Evolutionary conservation across 2,888 invertebrate genomes (phyloP), one percentile per base, ranked within the genome.

Genomic region (Eupithecia inturbata): DNA sequence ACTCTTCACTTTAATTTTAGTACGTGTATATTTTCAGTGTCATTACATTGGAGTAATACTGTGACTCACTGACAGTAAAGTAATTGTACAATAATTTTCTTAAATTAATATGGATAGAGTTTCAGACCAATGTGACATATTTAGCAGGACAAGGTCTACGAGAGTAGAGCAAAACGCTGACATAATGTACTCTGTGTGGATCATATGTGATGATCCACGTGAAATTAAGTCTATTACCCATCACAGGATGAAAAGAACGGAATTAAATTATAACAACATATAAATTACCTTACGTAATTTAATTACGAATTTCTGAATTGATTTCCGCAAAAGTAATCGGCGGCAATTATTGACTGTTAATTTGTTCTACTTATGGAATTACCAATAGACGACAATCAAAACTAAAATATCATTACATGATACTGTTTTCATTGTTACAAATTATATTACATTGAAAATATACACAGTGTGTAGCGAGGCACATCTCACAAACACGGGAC

Each of bases 401-500:
- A 22, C 1, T 10, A 3, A n/a, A 49, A 22, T 22, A 49, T 0
- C 3, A 14, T 57, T 12, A 10, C 22, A n/a, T 14, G 12, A 66
- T 66, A 22, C 22, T 10, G n/a, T 39, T 39, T 22, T 16, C 7
- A 39, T 6, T n/a, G 5, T 36, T 16, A 26, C 1, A 66, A 66
- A 66, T 39, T 62, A 69, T 22, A 57, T 57, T 57, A 76, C 81
- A 82, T 90, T 93, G 92, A 89, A 92, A 92, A 90, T 88, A 87
- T 85, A 89, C 87, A 87, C 86, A 82, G 83, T 87, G 87, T 89
- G 87, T 90, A 91, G 86, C 73, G 72, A 87, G 83, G 90, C 91
- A 93, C 92, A 89, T 90, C 88, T 91, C 89, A 87, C 87, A 83
- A 84, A 89, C 91, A 92, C 90, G 89, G 88, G 89, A 90, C 85